Percentiles rank a stretch among this genome's conserved stretches.
Evolutionary conservation across 2,888 invertebrate genomes (phyloP).

Genomic region (Acronicta leporina): DNA sequence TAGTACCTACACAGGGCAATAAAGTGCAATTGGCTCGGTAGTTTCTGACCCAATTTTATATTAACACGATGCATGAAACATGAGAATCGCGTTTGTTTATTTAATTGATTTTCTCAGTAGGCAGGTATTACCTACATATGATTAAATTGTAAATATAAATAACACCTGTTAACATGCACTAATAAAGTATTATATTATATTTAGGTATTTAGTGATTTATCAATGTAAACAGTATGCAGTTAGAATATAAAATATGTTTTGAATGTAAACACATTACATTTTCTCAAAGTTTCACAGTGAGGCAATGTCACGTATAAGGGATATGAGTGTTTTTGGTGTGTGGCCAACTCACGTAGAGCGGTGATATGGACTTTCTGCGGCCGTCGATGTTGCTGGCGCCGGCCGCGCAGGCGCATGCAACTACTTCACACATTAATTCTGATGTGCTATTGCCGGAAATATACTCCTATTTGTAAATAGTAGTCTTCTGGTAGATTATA

Average conservation of each 20-base stretch:
- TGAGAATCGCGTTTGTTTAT: constrained; percentile 23
- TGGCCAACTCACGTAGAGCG: constrained; percentile 78
- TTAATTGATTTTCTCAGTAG: constrained; percentile 32
- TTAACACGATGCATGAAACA: constrained; percentile 42
- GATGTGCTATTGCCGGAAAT: constrained; percentile 29
- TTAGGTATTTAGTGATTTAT: constrained; percentile 25
- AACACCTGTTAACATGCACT: constrained; percentile 17
- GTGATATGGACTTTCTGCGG: constrained; percentile 64
- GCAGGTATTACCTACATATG: constrained; percentile 1
- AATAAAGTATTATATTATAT: constrained; percentile 22
- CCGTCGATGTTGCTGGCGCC: constrained; percentile 35
- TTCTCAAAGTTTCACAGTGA: constrained; percentile 53
- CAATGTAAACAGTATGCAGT: constrained; percentile 37
- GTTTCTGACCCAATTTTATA: constrained; percentile 53
- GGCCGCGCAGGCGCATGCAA: constrained; percentile 30
- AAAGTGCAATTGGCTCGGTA: constrained; percentile 49
- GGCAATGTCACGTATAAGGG: constrained; percentile 60
- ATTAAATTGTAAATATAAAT: constrained; percentile 24
- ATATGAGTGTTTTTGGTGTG: constrained; percentile 74
- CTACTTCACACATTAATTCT: constrained; percentile 36
- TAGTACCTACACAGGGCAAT: constrained; percentile 40
- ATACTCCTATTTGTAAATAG: constrained; percentile 28
- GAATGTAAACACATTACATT: constrained; percentile 48
- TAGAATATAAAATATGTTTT: constrained; percentile 49
- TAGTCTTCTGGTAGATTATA: constrained; percentile 25